A percentile compares a stretch with the other conserved stretches of the same genome.
These are phyloP conservation scores for Chirona hameri DNA, from an alignment of 2,888 invertebrate species.

Conservation along the genomic window DNA sequence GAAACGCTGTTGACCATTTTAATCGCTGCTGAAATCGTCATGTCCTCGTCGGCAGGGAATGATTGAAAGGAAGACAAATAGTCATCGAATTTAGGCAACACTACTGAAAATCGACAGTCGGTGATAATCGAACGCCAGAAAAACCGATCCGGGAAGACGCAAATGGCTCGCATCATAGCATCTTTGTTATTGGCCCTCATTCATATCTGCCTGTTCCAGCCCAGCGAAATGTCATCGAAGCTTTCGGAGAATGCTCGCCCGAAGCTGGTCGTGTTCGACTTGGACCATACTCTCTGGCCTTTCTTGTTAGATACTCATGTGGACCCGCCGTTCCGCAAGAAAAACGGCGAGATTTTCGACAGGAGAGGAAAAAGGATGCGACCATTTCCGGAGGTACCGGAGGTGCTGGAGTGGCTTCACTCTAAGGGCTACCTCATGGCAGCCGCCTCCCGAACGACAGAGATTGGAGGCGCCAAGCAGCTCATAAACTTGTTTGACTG, in stretches of 20 bases:
- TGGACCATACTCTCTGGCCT: conserved; percentile 66
- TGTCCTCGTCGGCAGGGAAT: too few species aligned
- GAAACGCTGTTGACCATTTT: too few species aligned
- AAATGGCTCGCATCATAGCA: too few species aligned
- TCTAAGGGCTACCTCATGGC: conserved; percentile 57
- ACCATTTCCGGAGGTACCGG: conserved; percentile 59
- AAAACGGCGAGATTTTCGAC: conserved; percentile 51
- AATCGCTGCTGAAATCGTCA: too few species aligned
- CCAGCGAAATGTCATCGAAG: too few species aligned
- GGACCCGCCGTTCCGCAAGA: conserved; percentile 56
- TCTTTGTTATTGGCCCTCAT: too few species aligned
- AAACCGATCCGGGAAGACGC: too few species aligned
- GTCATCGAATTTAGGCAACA: too few species aligned
- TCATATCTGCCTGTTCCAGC: too few species aligned
- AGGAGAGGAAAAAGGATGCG: conserved; percentile 48
- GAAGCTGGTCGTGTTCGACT: conserved; percentile 30
- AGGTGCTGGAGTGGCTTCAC: conserved; percentile 55
- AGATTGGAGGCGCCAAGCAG: conserved; percentile 58
- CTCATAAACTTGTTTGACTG: conserved; percentile 60
- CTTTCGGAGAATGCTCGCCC: background rate
- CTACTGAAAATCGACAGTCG: too few species aligned
- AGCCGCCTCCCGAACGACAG: conserved; percentile 61
- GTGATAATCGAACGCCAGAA: too few species aligned
- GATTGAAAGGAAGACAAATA: too few species aligned
- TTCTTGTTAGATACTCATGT: conserved; percentile 70